Percentiles rank a stretch among this genome's conserved stretches.
Evolutionary conservation across 92 coral and sea anemone genomes (phyloP).

Genomic region (Actinernus sp.): DNA sequence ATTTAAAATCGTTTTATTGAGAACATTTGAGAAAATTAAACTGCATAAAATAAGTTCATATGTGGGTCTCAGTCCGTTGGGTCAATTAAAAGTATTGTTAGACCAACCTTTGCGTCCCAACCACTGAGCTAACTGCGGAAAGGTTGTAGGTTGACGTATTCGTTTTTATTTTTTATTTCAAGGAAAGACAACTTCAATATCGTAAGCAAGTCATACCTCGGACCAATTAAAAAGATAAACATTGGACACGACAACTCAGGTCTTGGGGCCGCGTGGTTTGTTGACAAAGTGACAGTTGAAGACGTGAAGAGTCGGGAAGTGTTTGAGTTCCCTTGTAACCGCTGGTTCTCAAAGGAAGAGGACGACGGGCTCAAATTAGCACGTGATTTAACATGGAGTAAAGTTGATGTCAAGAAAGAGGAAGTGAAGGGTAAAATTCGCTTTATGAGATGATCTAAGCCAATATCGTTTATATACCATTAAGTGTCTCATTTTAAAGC

Average conservation of each 20-base stretch:
- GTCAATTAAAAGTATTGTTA: too few species aligned
- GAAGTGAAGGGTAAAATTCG: constrained; percentile 8
- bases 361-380: constrained; percentile 60
- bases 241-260: constrained; percentile 93
- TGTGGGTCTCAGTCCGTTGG: too few species aligned
- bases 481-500: too few species aligned
- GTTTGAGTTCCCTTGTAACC: constrained; percentile 75
- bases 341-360: constrained; percentile 83
- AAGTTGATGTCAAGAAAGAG: constrained; percentile 18
- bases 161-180: constrained; percentile 2
- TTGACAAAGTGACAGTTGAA: constrained; percentile 74
- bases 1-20: too few species aligned
- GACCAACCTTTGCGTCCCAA: too few species aligned
- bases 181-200: constrained; percentile 57
- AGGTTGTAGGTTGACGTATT: too few species aligned
- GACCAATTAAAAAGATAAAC: constrained; percentile 73
- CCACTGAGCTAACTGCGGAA: too few species aligned
- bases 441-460: too few species aligned
- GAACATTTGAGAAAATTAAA: too few species aligned
- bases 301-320: constrained; percentile 61
- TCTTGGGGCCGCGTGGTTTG: constrained; percentile 86
- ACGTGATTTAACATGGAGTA: constrained; percentile 38
- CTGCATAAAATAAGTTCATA: too few species aligned
- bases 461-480: too few species aligned
- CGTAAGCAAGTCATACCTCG: constrained; percentile 50